phyloP scores from a whole-genome alignment of 2,888 invertebrate species.

The Drosophila tripunctata region DNA sequence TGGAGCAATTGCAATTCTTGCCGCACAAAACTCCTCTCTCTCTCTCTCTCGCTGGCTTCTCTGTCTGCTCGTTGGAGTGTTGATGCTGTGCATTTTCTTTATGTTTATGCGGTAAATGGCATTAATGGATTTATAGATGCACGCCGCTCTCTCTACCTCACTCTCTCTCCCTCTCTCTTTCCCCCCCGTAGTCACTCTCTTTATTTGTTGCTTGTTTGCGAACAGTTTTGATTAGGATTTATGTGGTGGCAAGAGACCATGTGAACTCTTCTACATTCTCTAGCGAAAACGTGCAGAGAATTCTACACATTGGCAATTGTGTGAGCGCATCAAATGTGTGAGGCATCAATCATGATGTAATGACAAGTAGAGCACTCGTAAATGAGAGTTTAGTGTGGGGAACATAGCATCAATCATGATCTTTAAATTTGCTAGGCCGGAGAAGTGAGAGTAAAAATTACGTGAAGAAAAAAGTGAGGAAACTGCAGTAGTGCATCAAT shows the following conservation, averaged over 20 bases:
- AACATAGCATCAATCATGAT: constrained; percentile 15
- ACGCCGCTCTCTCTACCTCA: constrained; percentile 30
- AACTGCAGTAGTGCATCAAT: no score
- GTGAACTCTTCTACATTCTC: constrained; percentile 22
- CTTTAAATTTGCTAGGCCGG: no score
- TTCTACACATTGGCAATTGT: background rate
- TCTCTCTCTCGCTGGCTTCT: background rate
- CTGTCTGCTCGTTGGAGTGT: constrained; percentile 15
- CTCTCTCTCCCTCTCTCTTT: background rate
- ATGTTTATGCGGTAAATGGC: constrained; percentile 79
- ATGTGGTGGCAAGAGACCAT: constrained; percentile 54
- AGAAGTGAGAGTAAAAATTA: no score
- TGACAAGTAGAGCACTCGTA: background rate
- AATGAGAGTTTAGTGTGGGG: background rate
- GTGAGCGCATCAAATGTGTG: constrained; percentile 9
- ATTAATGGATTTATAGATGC: constrained; percentile 78
- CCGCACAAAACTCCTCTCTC: constrained; percentile 7
- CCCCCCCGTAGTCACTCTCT: no score
- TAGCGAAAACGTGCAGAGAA: background rate
- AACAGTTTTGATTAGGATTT: constrained; percentile 73
- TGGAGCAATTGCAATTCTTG: constrained; percentile 76
- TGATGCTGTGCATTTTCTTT: constrained; percentile 55
- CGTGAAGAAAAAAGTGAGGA: no score
- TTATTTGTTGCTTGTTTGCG: constrained; percentile 57
- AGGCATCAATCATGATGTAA: constrained; percentile 52